These are phyloP conservation scores for Pontoporia blainvillei DNA, from an alignment of 2,113 vertebrate species.

Conservation along the genomic window DNA sequence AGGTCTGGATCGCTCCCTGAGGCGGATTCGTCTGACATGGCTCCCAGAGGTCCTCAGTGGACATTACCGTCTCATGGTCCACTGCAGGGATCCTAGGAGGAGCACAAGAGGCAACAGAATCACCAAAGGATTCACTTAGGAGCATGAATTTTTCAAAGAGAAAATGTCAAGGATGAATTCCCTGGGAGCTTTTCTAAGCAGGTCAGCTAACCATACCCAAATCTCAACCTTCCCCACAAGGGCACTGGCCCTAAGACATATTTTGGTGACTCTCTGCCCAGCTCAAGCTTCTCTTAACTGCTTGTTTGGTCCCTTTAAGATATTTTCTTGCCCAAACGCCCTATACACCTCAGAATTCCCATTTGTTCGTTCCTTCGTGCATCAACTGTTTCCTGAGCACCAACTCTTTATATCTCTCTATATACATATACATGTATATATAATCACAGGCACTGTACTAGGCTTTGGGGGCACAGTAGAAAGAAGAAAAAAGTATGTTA, in stretches of 20 bases:
- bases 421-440: not conserved
- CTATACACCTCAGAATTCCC: not conserved
- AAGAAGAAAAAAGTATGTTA: not conserved
- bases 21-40: conserved; percentile 98
- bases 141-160: not conserved
- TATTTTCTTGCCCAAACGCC: not conserved
- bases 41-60: conserved; percentile 88
- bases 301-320: not conserved
- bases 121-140: not conserved
- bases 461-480: not conserved
- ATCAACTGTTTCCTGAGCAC: not conserved
- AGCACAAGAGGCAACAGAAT: conserved; percentile 15
- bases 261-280: not conserved
- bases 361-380: not conserved
- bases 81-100: conserved; percentile 72
- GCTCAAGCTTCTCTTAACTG: not conserved
- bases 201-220: not conserved
- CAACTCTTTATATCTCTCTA: not conserved
- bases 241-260: not conserved
- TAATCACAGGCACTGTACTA: not conserved
- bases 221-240: not conserved
- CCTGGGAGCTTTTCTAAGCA: not conserved
- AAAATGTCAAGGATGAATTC: conserved; percentile 2
- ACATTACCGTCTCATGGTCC: conserved; percentile 95
- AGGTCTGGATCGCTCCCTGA: conserved; percentile 98